phyloP scores from a whole-genome alignment of 2,113 vertebrate species.

The Pangasianodon hypophthalmus region DNA sequence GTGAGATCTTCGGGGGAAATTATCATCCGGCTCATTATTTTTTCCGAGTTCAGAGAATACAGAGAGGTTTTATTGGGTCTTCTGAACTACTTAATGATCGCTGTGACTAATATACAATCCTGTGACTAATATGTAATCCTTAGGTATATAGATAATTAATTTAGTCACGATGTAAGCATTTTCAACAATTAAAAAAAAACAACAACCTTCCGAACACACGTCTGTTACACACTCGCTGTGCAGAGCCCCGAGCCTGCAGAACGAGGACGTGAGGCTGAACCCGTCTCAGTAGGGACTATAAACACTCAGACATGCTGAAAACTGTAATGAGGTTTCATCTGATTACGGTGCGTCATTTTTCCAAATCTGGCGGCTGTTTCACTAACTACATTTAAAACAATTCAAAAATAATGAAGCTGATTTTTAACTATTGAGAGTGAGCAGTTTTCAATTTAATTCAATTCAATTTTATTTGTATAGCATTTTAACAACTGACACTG shows the following conservation, averaged over 20 bases:
- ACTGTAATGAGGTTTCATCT: neutral
- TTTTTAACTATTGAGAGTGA: neutral
- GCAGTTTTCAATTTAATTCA: neutral
- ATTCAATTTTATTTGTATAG: too few species aligned
- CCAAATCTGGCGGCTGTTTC: neutral
- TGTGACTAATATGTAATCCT: neutral
- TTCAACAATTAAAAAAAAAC: neutral
- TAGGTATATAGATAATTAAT: neutral
- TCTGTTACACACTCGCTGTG: neutral
- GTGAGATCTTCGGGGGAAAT: constrained; percentile 32
- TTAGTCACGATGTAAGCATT: neutral
- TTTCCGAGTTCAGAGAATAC: neutral
- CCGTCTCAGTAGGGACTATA: neutral
- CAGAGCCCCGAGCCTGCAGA: neutral
- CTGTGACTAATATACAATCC: neutral
- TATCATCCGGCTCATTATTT: constrained; percentile 1
- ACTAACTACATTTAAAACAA: neutral
- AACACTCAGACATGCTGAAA: neutral
- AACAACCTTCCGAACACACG: neutral
- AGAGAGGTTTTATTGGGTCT: neutral
- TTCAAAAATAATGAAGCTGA: neutral
- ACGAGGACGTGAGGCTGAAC: neutral
- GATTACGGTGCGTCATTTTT: neutral
- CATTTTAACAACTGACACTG: too few species aligned
- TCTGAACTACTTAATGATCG: neutral